These are phyloP conservation scores for Neolamprologus fasciatus DNA, from an alignment of 2,113 vertebrate genomes.

Conservation along the genomic window DNA sequence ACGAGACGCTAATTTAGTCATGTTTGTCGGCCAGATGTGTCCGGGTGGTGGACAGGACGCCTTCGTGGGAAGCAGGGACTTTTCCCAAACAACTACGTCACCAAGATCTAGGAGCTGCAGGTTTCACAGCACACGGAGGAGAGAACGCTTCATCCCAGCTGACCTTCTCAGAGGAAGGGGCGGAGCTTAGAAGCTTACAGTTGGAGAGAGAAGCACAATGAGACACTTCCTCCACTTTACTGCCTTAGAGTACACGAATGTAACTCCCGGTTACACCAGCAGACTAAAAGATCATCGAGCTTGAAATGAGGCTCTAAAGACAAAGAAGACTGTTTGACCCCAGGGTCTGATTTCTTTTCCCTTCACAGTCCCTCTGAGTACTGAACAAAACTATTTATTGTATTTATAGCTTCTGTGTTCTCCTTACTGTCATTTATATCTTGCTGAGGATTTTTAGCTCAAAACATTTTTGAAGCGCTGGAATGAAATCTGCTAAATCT, in stretches of 20 bases:
- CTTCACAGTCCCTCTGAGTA: constrained; percentile 57
- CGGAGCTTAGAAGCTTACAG: background rate
- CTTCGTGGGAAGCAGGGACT: constrained; percentile 94
- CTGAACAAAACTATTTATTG: constrained; percentile 93
- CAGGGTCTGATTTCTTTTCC: constrained; percentile 11
- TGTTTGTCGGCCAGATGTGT: constrained; percentile 74
- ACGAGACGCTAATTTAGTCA: background rate
- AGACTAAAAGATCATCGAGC: constrained; percentile 17
- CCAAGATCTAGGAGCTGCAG: constrained; percentile 78
- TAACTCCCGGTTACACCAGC: constrained; percentile 5
- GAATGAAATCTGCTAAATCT: constrained; percentile 45
- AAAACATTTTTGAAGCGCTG: constrained; percentile 44
- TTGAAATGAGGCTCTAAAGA: constrained; percentile 28
- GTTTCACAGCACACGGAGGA: background rate
- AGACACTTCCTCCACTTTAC: constrained; percentile 31
- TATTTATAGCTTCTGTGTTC: constrained; percentile 82
- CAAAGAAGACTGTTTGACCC: constrained; percentile 42
- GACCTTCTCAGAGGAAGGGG: background rate
- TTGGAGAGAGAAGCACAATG: constrained; percentile 5
- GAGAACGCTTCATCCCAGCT: background rate
- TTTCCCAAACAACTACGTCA: constrained; percentile 97
- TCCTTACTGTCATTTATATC: constrained; percentile 47
- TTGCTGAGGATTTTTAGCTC: constrained; percentile 48
- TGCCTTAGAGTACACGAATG: constrained; percentile 19
- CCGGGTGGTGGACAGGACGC: constrained; percentile 96